Evolutionary conservation across 2,797 vertebrate species (phyloP), one percentile per base, ranked within the genome.

Genomic region (Strix occidentalis): DNA sequence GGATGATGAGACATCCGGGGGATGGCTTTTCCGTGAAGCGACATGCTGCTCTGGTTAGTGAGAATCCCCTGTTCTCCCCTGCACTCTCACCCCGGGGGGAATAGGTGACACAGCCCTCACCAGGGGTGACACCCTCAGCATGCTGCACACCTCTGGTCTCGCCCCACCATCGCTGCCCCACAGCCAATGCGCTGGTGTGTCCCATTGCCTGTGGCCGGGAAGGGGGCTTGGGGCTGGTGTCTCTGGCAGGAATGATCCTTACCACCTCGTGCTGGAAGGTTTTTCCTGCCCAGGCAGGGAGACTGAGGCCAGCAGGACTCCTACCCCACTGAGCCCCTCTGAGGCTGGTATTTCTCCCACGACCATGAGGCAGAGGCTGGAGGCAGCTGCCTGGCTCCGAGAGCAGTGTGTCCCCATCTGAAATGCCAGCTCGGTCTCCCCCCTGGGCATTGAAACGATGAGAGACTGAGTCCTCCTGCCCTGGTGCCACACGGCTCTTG

Each of bases 201-300:
- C 53, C 53, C 45, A 10, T 48, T 6, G 1, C 26, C 46, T 3
- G 2, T 1, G 2, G 54, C 26, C 0, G 0, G 9, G 43, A 28
- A 75, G 70, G 16, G n/a, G 48, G 16, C n/a, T 74, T 1, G 1
- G 50, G 3, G 8, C 43, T 74, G 45, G 26, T n/a, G 41, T 51
- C 24, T 53, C 13, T 1, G 1, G 39, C 3, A 24, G 54, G 31
- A 84, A 41, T 31, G 10, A 48, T 60, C 41, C 25, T 54, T 51
- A 33, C 6, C 5, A 6, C 17, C 35, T 58, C 0, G 0, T 57
- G 60, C 71, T 89, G 63, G 35, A 16, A 72, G 35, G 37, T 46
- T 66, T 89, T 83, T 35, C 24, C 51, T 51, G 6, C 25, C 58
- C 37, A 33, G 25, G n/a, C 63, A 8, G 16, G 33, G 24, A 90